Base-by-base conservation (phyloP, 2,888 invertebrate species). In the Chamaedrilus cognettii region DNA sequence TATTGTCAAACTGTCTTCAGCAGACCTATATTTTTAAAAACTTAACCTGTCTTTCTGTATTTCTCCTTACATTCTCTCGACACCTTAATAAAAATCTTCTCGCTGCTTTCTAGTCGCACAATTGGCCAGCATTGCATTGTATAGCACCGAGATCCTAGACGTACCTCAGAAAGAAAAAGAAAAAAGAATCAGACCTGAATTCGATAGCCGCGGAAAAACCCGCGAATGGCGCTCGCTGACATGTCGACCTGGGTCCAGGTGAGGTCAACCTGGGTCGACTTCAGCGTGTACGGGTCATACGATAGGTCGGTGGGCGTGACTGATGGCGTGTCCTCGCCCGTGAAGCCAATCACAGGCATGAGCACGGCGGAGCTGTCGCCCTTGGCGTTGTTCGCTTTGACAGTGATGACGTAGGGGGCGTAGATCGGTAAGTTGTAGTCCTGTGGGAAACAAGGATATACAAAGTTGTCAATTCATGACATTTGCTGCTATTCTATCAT, bases 351-450 rank as follows among this genome's bases (percentile, higher is more conserved):
- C 0, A 94, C 88, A 82, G 92, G 91, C 33, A 89, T 87, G 0
- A 95, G 91, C 0, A 90, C 87, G 0, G 91, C 90, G 81, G 90
- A 90, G 0, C 94, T 90, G 77, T 91, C 90, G 42, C 99, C 99
- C 67, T 88, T 88, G 75, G 90, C 90, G 85, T 99, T 99, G 68
- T 91, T 89, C 0, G 98, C 94, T 60, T 91, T 89, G 3, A 98
- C 96, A 86, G 92, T 93, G 70, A 98, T 91, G 77, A 88, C 86
- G 83, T 96, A 99, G 42, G 90, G 90, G 78, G 92, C 90, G 87
- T 94, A 99, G 2, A 59, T 67, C n/a, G 64, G 61, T 31, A 62
- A 50, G 4, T 64, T 51, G 23, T 56, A 52, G 5, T 69, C 66
- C n/a, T n/a, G n/a, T n/a, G n/a, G n/a, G n/a, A n/a, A n/a, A n/a